A percentile compares a stretch with the other conserved stretches of the same genome.
Evolutionary conservation across 2,797 vertebrate genomes (phyloP).

Genomic region (Hypotaenidia okinawae): DNA sequence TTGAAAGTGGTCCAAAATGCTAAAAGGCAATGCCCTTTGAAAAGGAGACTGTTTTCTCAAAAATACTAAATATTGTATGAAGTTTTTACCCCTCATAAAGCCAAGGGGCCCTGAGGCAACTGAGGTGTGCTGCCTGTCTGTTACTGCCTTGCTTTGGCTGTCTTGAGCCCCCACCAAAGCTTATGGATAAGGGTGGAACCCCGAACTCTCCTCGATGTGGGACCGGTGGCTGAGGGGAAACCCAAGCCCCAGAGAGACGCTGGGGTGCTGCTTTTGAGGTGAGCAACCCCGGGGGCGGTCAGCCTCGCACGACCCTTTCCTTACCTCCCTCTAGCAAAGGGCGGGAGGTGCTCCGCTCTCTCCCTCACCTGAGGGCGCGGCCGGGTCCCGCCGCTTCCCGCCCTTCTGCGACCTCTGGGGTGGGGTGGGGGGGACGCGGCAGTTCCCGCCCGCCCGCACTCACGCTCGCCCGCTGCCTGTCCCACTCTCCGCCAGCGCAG

Average conservation of each 20-base stretch:
- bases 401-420: not conserved
- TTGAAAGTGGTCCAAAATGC: not conserved
- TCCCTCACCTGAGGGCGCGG: not conserved
- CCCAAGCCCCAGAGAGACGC: not conserved
- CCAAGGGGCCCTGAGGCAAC: not conserved
- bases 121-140: not conserved
- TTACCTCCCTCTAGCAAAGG: too few species aligned
- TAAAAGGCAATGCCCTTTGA: not conserved
- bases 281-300: accelerated
- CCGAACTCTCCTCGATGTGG: not conserved
- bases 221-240: not conserved
- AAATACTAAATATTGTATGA: accelerated
- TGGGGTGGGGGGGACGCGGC: too few species aligned
- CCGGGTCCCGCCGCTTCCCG: not conserved
- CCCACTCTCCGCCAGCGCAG: not conserved
- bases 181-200: accelerated
- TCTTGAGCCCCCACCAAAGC: not conserved
- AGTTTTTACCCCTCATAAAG: not conserved
- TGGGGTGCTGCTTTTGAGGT: accelerated
- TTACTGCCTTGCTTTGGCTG: not conserved
- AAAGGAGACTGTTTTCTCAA: not conserved
- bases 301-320: not conserved
- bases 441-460: not conserved
- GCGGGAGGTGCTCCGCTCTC: not conserved
- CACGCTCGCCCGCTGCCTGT: not conserved